Evolutionary conservation across 2,113 vertebrate species (phyloP).

Genomic region (Labeo catla): DNA sequence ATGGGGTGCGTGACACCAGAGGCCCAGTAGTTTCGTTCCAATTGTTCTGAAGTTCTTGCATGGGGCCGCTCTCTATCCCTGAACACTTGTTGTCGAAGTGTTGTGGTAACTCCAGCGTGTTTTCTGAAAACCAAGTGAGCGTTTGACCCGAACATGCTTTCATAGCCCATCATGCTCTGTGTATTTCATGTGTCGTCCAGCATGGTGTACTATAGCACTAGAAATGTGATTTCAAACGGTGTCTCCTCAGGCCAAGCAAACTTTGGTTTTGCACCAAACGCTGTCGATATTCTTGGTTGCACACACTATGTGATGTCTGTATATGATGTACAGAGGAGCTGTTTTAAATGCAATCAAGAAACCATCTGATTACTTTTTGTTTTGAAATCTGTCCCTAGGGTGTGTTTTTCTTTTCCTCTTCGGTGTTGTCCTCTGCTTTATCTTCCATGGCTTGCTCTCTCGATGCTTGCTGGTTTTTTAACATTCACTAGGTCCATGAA

Average conservation of each 20-base stretch:
- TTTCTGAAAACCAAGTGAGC: slow-evolving; percentile 33
- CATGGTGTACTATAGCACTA: slow-evolving; percentile 61
- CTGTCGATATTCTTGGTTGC: slow-evolving; percentile 56
- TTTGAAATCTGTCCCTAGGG: slow-evolving; percentile 30
- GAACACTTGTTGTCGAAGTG: slow-evolving; percentile 29
- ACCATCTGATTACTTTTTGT: slow-evolving; percentile 39
- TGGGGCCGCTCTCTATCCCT: slow-evolving; percentile 44
- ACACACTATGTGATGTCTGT: slow-evolving; percentile 76
- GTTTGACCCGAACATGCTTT: slow-evolving; percentile 26
- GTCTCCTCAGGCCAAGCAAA: slow-evolving; percentile 54
- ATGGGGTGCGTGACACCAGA: slow-evolving; percentile 36
- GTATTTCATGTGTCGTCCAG: slow-evolving; percentile 51
- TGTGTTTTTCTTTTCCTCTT: slow-evolving; percentile 16
- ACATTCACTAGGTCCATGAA: background rate
- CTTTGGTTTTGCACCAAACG: slow-evolving; percentile 30
- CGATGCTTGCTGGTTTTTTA: background rate
- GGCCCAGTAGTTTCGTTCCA: slow-evolving; percentile 41
- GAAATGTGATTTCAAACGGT: slow-evolving; percentile 55
- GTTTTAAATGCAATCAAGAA: slow-evolving; percentile 71
- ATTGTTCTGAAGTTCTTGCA: slow-evolving; percentile 44
- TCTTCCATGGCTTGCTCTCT: background rate
- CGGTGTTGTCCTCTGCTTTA: background rate
- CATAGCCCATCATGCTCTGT: slow-evolving; percentile 26
- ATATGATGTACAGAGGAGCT: slow-evolving; percentile 87
- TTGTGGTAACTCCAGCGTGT: slow-evolving; percentile 48